Evolutionary conservation across 2,888 invertebrate species (phyloP).

Genomic region (Tenthredo scrophulariae): DNA sequence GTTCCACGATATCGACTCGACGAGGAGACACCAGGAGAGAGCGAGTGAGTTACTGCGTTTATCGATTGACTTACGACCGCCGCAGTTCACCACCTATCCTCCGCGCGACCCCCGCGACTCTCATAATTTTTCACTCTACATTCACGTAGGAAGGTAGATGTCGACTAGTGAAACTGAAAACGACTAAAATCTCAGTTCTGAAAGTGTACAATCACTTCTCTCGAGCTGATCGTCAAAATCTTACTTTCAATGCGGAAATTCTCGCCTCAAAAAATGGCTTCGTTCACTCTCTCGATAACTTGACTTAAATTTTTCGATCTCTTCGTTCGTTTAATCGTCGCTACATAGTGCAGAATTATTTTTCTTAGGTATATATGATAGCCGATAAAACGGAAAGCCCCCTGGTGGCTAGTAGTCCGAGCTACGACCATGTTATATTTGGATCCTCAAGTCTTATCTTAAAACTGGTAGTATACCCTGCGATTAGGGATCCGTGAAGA

Average conservation of each 20-base stretch:
- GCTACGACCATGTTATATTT: not conserved
- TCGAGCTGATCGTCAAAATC: not conserved
- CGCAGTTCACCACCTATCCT: constrained; percentile 53
- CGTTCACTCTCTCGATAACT: not conserved
- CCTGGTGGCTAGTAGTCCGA: not conserved
- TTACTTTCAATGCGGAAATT: not conserved
- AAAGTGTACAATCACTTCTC: not conserved
- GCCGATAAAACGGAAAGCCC: not conserved
- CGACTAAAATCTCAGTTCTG: not conserved
- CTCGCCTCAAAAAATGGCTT: not conserved
- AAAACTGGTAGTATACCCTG: not conserved
- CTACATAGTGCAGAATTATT: not conserved
- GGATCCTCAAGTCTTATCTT: not conserved
- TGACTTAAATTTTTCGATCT: not conserved
- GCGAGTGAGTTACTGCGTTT: constrained; percentile 58
- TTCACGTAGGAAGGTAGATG: not conserved
- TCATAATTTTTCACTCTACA: constrained; percentile 25
- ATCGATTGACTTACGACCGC: constrained; percentile 66
- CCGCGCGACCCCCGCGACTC: constrained; percentile 4
- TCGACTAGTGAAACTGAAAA: not conserved
- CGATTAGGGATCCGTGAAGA: not conserved
- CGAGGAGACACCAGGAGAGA: constrained; percentile 51
- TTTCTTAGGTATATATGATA: not conserved
- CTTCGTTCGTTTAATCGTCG: not conserved
- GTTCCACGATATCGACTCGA: constrained; percentile 45